Evolutionary conservation across 2,888 invertebrate species (phyloP).

Genomic region (Ophion obscuratus): DNA sequence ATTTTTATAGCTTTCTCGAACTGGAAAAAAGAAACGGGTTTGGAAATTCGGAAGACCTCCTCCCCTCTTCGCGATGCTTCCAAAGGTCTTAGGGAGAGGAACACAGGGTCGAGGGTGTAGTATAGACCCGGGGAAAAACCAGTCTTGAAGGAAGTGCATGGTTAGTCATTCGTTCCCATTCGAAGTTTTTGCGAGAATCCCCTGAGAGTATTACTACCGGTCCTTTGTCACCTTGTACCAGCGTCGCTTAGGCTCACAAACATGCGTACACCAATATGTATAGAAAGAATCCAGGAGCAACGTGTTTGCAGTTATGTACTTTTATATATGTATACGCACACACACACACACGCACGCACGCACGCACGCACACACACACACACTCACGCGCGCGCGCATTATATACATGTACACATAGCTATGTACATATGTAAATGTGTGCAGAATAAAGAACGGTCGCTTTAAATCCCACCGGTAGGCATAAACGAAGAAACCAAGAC

Average conservation of each 20-base stretch:
- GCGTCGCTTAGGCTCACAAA: conserved; percentile 22
- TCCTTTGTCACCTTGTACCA: conserved; percentile 57
- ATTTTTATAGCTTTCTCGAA: conserved; percentile 29
- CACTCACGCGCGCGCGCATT: no score
- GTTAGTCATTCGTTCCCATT: conserved; percentile 50
- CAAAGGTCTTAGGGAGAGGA: not conserved
- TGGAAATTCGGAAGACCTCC: not conserved
- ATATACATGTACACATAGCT: not conserved
- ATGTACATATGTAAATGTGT: not conserved
- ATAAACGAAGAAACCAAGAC: conserved; percentile 33
- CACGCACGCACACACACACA: no score
- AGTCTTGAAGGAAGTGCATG: conserved; percentile 58
- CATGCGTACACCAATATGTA: conserved; percentile 1
- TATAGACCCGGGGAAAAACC: conserved; percentile 27
- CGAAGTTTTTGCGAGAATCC: conserved; percentile 58
- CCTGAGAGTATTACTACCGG: conserved; percentile 56
- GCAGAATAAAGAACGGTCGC: conserved; percentile 53
- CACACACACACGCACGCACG: no score
- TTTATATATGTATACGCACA: no score
- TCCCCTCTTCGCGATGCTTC: not conserved
- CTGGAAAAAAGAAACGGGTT: not conserved
- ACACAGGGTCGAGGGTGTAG: conserved; percentile 14
- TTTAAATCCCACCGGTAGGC: conserved; percentile 53
- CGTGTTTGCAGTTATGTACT: conserved; percentile 1
- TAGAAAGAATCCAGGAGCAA: conserved; percentile 25